Base-by-base conservation (phyloP, 2,113 vertebrate species). In the Nestor notabilis region DNA sequence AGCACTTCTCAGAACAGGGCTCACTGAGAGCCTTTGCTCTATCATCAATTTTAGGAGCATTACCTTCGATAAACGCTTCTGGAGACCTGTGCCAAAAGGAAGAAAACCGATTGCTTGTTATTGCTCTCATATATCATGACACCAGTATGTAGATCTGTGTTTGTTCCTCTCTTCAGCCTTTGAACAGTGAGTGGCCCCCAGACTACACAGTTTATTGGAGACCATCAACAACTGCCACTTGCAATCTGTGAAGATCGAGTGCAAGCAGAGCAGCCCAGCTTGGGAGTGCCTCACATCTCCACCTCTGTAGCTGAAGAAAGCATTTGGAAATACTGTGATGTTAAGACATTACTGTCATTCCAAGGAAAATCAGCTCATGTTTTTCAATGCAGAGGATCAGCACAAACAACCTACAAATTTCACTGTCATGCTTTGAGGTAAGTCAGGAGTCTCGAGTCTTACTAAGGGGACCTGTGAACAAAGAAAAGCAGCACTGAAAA, bases 171-270 rank as follows among this genome's bases (percentile, higher is more conserved):
- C 64, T 5, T 17, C 92, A 1, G 87, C 83, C 80, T 80, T 5
- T 0, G 16, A 50, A 10, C 13, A 33, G 19, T 15, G 19, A 69
- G 87, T 0, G 18, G 92, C 84, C 93, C 90, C 94, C 90, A 29
- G 94, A 19, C 93, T 25, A 18, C 8, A 0, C 3, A 4, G 1
- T 6, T 70, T 56, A 64, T 24, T 46, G 85, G n/a, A 90, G 86
- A 41, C 89, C 92, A 49, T 84, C 90, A 95, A 46, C 94, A 89
- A 10, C 96, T 91, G 94, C 94, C 92, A 70, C 87, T 70, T 11
- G 60, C 50, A 95, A 93, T 93, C 93, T 47, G 14, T 0, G 31
- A 0, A 28, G 65, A 90, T 49, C 37, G 10, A 71, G 76, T 0
- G 25, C 0, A 24, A 39, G 79, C 74, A 44, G 53, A 93, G 81